Conservation (phyloP, 1,140 invertebrate species). For the Eubasilissa regina region DNA sequence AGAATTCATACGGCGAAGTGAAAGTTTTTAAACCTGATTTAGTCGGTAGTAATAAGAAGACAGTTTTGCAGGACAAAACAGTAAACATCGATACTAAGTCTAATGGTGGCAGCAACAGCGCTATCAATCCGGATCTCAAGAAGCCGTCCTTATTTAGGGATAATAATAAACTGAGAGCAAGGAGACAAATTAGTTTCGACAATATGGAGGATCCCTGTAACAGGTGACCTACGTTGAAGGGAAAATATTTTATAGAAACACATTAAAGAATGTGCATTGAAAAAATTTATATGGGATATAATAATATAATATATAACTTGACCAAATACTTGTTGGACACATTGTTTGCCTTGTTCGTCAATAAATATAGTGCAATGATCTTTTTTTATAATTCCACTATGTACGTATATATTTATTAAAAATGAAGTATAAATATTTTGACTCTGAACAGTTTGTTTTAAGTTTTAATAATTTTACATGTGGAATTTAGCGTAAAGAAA, state of each 20-base stretch:
- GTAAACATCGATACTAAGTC: slow-evolving; percentile 69
- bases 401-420: no score
- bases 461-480: neutral
- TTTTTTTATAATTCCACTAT: no score
- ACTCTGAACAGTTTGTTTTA: no score
- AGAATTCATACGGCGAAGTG: slow-evolving; percentile 63
- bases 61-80: slow-evolving; percentile 70
- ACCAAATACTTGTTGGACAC: slow-evolving; percentile 33
- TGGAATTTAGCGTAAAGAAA: neutral
- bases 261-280: no score
- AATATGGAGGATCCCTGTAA: slow-evolving; percentile 67
- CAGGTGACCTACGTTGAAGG: slow-evolving; percentile 63
- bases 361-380: slow-evolving; percentile 3
- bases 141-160: slow-evolving; percentile 66
- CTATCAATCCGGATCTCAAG: slow-evolving; percentile 62
- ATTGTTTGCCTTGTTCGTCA: slow-evolving; percentile 27
- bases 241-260: neutral
- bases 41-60: slow-evolving; percentile 64
- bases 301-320: slow-evolving; percentile 25
- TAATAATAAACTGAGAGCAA: slow-evolving; percentile 66
- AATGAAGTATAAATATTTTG: no score
- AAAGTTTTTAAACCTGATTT: slow-evolving; percentile 62
- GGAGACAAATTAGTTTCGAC: slow-evolving; percentile 71
- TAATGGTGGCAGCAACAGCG: slow-evolving; percentile 64
- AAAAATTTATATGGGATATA: no score